Base-by-base conservation (phyloP, 2,888 invertebrate species). In the Pammene aurita region DNA sequence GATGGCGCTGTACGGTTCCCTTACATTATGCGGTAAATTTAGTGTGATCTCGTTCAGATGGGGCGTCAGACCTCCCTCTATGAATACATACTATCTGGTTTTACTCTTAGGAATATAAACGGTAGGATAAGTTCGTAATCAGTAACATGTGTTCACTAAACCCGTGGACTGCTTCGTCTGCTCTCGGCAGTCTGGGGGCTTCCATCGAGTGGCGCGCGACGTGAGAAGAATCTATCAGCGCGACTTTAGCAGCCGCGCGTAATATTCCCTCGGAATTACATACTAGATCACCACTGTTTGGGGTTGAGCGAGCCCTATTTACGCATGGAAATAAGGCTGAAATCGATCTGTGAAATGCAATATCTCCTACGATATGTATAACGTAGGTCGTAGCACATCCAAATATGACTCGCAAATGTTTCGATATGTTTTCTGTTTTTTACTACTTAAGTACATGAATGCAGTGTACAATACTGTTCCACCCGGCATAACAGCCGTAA, bases 151-250 rank as follows among this genome's bases (percentile, higher is more conserved):
- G 50, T 18, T 50, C 10, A 50, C 5, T 65, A 11, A 52, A 16
- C 57, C 34, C 57, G 41, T 11, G 6, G 18, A 44, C 35, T 66
- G 60, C 60, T 54, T 46, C 46, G 35, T 62, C 62, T 62, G 62
- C 52, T 41, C 41, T 18, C 50, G 18, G 62, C 48, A 41, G 41
- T 50, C 62, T 62, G 50, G 52, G 38, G 16, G 38, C 50, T 18
- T 60, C 48, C 58, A 52, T 44, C 50, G 58, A 66, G 66, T 46
- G 60, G 54, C 60, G 35, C 38, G 54, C 18, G 60, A 62, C 66
- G 66, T 66, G 66, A 60, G 52, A 41, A 52, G 66, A 66, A 66
- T 66, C 60, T 60, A 66, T 66, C 66, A 66, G 60, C 52, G 18
- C 42, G 35, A 44, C 35, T 46, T 35, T 66, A 60, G 52, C 66